Conservation (phyloP, 2,797 vertebrate genomes). For the Parambassis ranga region DNA sequence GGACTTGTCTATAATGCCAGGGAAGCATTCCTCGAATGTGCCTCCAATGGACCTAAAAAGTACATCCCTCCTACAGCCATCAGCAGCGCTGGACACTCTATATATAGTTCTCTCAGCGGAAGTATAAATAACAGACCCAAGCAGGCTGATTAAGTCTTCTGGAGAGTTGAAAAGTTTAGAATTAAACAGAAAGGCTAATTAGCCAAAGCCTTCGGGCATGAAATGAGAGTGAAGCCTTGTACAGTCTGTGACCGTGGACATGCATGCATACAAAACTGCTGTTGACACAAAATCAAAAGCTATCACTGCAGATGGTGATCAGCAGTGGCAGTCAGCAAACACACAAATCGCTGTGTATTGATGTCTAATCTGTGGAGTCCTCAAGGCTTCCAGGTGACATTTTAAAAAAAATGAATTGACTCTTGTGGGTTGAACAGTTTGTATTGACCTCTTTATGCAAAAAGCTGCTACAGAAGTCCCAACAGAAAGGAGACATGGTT, state of each 20-base stretch:
- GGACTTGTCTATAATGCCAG: slow-evolving; percentile 18
- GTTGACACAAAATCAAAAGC: slow-evolving; percentile 36
- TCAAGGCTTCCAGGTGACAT: background rate
- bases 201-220: slow-evolving; percentile 46
- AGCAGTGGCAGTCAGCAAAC: slow-evolving; percentile 16
- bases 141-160: slow-evolving; percentile 45
- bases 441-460: too few relatives aligned
- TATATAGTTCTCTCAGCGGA: slow-evolving; percentile 37
- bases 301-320: slow-evolving; percentile 13
- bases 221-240: slow-evolving; percentile 44
- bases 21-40: slow-evolving; percentile 27
- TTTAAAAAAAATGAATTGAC: too few relatives aligned
- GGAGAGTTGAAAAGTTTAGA: slow-evolving; percentile 53
- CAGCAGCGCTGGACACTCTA: slow-evolving; percentile 33
- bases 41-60: slow-evolving; percentile 28
- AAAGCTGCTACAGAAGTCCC: too few relatives aligned
- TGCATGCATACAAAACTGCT: slow-evolving; percentile 21
- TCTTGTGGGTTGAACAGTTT: too few relatives aligned
- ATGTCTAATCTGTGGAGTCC: background rate
- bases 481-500: too few relatives aligned
- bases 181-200: slow-evolving; percentile 62
- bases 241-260: slow-evolving; percentile 32
- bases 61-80: slow-evolving; percentile 37
- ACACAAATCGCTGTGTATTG: slow-evolving; percentile 13
- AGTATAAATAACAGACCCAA: slow-evolving; percentile 52